Evolutionary conservation across 2,888 invertebrate genomes (phyloP).

Genomic region (Labia minor): DNA sequence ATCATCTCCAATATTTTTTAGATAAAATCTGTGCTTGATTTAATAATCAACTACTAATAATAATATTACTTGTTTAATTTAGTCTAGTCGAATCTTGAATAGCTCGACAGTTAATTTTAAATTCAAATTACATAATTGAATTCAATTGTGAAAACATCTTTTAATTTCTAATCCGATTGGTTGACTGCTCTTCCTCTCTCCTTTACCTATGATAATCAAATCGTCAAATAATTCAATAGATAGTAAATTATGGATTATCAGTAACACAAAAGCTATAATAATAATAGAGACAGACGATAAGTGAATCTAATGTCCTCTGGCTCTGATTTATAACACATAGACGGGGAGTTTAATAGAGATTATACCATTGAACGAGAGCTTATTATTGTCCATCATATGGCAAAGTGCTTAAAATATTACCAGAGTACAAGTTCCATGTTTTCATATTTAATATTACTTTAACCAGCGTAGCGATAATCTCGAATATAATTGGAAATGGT

Average conservation of each 20-base stretch:
- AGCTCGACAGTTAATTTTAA: too few species aligned
- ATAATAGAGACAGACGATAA: slow-evolving; percentile 13
- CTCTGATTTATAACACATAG: neutral
- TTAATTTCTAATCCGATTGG: neutral
- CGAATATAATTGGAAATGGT: too few species aligned
- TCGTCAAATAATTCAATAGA: slow-evolving; percentile 13
- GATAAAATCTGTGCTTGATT: too few species aligned
- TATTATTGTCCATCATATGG: neutral
- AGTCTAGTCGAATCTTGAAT: too few species aligned
- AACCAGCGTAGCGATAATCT: neutral
- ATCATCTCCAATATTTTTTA: too few species aligned
- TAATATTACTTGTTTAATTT: too few species aligned
- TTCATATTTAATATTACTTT: slow-evolving; percentile 1
- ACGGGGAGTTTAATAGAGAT: neutral
- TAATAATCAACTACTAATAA: too few species aligned
- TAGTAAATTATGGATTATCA: slow-evolving; percentile 13
- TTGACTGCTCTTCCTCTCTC: neutral
- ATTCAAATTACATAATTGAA: too few species aligned
- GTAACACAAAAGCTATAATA: slow-evolving; percentile 5
- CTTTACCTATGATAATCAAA: neutral
- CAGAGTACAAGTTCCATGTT: neutral
- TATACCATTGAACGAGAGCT: slow-evolving; percentile 6
- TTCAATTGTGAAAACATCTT: too few species aligned
- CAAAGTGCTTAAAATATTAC: slow-evolving; percentile 3
- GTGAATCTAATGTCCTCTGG: slow-evolving; percentile 3